A percentile compares a stretch with the other conserved stretches of the same genome.
These are phyloP conservation scores for Pocillopora damicornis DNA, from an alignment of 64 coral and sea anemone genomes.

Conservation along the genomic window DNA sequence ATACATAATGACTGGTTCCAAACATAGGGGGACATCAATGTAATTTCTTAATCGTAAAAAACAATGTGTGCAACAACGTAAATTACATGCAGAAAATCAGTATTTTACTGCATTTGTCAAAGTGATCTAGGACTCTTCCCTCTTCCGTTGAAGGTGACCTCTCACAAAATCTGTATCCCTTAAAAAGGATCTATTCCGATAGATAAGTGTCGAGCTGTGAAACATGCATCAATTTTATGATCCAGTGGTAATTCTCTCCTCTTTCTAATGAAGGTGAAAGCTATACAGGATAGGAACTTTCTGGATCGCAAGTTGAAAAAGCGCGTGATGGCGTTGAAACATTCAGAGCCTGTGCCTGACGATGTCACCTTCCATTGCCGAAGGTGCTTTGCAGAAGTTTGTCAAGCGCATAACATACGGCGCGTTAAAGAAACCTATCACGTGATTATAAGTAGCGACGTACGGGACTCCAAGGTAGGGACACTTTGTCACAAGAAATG, in stretches of 20 bases:
- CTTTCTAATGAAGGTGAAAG: conserved; percentile 36
- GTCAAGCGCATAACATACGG: conserved; percentile 74
- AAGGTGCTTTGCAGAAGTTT: conserved; percentile 51
- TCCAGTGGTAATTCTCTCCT: background rate
- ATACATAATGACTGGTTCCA: too few relatives aligned
- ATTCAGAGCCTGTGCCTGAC: conserved; percentile 26
- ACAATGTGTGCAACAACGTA: too few relatives aligned
- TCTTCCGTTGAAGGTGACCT: too few relatives aligned
- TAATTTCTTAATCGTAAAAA: too few relatives aligned
- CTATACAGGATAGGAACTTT: conserved; percentile 38
- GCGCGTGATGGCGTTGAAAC: background rate
- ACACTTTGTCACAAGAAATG: background rate
- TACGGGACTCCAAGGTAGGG: conserved; percentile 34
- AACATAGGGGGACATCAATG: too few relatives aligned
- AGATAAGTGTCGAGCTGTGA: too few relatives aligned
- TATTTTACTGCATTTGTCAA: too few relatives aligned
- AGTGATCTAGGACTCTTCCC: too few relatives aligned
- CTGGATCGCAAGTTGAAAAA: conserved; percentile 43
- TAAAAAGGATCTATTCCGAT: too few relatives aligned
- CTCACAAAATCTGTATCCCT: too few relatives aligned
- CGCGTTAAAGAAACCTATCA: conserved; percentile 47
- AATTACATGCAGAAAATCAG: too few relatives aligned
- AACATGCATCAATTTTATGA: background rate
- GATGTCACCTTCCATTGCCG: conserved; percentile 72
- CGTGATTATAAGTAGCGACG: conserved; percentile 52